Evolutionary conservation across 2,113 vertebrate species (phyloP).

Genomic region (Andinoacara biseriatus): DNA sequence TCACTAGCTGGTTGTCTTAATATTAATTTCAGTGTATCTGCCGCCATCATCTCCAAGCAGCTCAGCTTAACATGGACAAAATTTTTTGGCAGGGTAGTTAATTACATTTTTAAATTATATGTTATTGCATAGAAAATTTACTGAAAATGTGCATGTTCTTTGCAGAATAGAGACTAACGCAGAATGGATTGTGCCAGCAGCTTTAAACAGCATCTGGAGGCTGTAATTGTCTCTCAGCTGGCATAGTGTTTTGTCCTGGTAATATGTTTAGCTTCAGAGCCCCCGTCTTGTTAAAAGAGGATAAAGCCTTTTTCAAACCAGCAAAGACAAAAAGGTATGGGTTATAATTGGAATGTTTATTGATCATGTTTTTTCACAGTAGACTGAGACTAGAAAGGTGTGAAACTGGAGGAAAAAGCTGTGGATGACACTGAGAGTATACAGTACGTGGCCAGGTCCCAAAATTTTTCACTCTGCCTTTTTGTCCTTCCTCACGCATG

Average conservation of each 20-base stretch:
- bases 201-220: slow-evolving; percentile 50
- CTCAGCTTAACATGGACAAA: not conserved
- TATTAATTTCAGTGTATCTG: slow-evolving; percentile 1
- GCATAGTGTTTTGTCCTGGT: slow-evolving; percentile 34
- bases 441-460: slow-evolving; percentile 1
- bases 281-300: slow-evolving; percentile 46
- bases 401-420: slow-evolving; percentile 29
- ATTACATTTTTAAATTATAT: slow-evolving; percentile 18
- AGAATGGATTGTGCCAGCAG: slow-evolving; percentile 54
- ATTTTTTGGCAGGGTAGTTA: not conserved
- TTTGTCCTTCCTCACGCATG: slow-evolving; percentile 39
- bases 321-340: slow-evolving; percentile 32
- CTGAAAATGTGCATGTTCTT: slow-evolving; percentile 5
- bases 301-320: slow-evolving; percentile 53
- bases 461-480: slow-evolving; percentile 36
- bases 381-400: slow-evolving; percentile 4
- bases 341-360: slow-evolving; percentile 43
- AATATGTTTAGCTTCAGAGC: slow-evolving; percentile 59
- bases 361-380: slow-evolving; percentile 20
- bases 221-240: slow-evolving; percentile 56
- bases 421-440: slow-evolving; percentile 36
- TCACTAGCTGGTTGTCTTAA: not conserved
- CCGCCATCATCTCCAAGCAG: not conserved
- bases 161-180: slow-evolving; percentile 2
- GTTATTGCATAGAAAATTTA: slow-evolving; percentile 33